Evolutionary conservation across 2,888 invertebrate genomes (phyloP), one percentile per base, ranked within the genome.

Genomic region (Petrolisthes manimaculis): DNA sequence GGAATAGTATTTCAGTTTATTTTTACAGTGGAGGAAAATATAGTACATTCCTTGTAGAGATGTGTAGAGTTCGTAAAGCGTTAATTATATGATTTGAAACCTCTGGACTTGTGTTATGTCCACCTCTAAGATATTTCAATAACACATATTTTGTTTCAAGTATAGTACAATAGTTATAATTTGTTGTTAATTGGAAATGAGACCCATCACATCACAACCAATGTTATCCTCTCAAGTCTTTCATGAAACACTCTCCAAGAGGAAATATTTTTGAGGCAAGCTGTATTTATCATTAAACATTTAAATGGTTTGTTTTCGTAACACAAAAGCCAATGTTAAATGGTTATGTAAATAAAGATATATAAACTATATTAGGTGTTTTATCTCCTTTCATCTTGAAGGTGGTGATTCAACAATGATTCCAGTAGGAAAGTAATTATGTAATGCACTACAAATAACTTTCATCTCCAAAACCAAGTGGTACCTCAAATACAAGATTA

Each of bases 341-440:
- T 14, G 80, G 84, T 81, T 88, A 71, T 88, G 88, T 88, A 88
- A 88, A 88, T 88, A 84, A 88, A 88, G 37, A 88, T 71, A 88
- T 69, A 84, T 84, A 80, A 88, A 71, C 79, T 88, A 6, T 71
- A 21, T 6, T 37, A 37, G 37, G 37, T 37, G 37, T n/a, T 71
- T n/a, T n/a, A n/a, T 61, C 12, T 61, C 61, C 18, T 61, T 61
- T 61, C 61, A 61, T 61, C 61, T 61, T 61, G 18, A 18, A 61
- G 37, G 37, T 37, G 37, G 2, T 2, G 37, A 2, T 37, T 37
- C 37, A 37, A 37, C 37, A 37, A 37, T 37, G 37, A 37, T 37
- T 37, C 37, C 37, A 37, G 37, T 37, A 37, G 37, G 37, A 37
- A 37, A 37, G 37, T 37, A 37, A 37, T 37, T 37, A 37, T 37